phyloP scores from a whole-genome alignment of 2,113 vertebrate genomes.

The Micronycteris hirsuta region DNA sequence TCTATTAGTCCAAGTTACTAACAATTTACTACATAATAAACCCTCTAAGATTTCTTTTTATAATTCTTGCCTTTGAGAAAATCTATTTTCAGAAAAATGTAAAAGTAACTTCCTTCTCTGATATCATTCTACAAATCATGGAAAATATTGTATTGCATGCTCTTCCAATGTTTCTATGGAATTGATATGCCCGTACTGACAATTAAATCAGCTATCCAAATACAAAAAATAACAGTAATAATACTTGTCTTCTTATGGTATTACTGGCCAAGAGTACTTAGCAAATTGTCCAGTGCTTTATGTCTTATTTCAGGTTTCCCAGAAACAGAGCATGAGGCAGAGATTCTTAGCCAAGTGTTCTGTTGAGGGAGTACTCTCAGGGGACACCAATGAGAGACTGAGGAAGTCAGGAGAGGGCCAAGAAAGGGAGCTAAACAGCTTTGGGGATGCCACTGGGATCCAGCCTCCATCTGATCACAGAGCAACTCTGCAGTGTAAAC shows the following conservation, averaged over 20 bases:
- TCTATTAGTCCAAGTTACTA: not conserved
- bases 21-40: not conserved
- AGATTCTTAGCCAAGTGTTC: not conserved
- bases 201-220: not conserved
- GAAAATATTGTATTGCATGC: not conserved
- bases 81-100: not conserved
- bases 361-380: not conserved
- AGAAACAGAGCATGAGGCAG: not conserved
- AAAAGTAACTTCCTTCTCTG: not conserved
- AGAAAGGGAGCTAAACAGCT: not conserved
- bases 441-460: not conserved
- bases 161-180: not conserved
- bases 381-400: not conserved
- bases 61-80: not conserved
- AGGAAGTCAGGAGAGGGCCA: not conserved
- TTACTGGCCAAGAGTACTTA: not conserved
- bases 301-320: not conserved
- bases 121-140: not conserved
- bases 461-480: not conserved
- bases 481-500: not conserved
- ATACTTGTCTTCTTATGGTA: not conserved
- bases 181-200: not conserved
- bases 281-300: not conserved
- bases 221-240: not conserved
- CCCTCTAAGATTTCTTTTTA: not conserved